These are phyloP conservation scores for Bothrops jararaca DNA, from an alignment of 2,113 vertebrate genomes.

Conservation along the genomic window DNA sequence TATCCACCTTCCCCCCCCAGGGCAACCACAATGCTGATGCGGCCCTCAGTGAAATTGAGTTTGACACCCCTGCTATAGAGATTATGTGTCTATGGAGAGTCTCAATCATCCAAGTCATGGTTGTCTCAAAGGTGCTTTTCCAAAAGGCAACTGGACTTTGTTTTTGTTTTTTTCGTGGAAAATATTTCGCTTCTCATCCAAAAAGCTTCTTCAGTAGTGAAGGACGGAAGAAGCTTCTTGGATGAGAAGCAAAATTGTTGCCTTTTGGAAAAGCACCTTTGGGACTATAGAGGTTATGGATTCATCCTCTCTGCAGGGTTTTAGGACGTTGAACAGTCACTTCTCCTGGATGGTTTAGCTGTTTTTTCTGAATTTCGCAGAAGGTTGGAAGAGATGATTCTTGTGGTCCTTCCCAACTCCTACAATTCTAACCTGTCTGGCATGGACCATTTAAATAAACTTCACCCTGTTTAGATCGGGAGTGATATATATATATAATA, in stretches of 20 bases:
- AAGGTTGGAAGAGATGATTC: not conserved
- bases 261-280: no score
- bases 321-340: not conserved
- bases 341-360: not conserved
- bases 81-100: no score
- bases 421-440: not conserved
- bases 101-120: not conserved
- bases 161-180: not conserved
- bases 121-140: not conserved
- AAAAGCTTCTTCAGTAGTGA: not conserved
- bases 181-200: not conserved
- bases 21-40: no score
- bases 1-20: no score
- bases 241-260: no score
- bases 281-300: not conserved
- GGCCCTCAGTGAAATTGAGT: no score
- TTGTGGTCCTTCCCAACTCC: not conserved
- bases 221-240: not conserved
- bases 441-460: not conserved
- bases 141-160: not conserved
- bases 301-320: not conserved
- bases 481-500: not conserved
- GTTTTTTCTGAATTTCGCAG: not conserved
- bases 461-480: not conserved
- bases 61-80: no score